Evolutionary conservation across 2,113 vertebrate genomes (phyloP).

Genomic region (Nycticorax nycticorax): DNA sequence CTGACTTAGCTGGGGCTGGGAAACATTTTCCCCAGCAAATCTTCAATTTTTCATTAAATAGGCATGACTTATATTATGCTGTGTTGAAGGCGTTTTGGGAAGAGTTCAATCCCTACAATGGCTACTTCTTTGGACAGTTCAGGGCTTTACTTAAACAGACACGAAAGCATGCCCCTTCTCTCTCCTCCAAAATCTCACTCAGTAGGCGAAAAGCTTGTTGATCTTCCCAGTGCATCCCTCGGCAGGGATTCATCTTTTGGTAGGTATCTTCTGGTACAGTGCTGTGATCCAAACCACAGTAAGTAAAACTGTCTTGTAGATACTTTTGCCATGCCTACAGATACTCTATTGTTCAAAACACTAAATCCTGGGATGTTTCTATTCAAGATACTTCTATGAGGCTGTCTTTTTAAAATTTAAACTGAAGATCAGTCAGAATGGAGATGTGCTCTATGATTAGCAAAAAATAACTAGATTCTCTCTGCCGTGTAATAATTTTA

Average conservation of each 20-base stretch:
- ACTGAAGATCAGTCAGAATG: neutral
- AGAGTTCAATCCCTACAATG: neutral
- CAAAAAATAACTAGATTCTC: neutral
- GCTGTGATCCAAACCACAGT: fast-evolving
- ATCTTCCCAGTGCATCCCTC: neutral
- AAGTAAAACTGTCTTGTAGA: neutral
- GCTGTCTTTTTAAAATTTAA: neutral
- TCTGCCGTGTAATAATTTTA: conserved; percentile 18
- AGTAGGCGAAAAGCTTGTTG: neutral
- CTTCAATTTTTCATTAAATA: neutral
- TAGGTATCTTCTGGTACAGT: neutral
- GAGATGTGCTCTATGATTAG: neutral
- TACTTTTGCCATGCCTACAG: neutral
- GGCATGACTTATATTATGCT: no score
- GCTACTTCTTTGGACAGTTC: neutral
- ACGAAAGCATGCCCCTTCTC: fast-evolving
- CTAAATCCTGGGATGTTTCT: neutral
- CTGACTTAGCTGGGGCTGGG: neutral
- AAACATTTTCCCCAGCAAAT: neutral
- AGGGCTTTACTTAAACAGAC: neutral
- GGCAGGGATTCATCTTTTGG: neutral
- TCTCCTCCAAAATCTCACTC: neutral
- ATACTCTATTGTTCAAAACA: neutral
- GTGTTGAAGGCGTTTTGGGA: neutral
- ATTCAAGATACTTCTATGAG: neutral